Evolutionary conservation across 2,113 vertebrate species (phyloP).

Genomic region (Papio anubis): DNA sequence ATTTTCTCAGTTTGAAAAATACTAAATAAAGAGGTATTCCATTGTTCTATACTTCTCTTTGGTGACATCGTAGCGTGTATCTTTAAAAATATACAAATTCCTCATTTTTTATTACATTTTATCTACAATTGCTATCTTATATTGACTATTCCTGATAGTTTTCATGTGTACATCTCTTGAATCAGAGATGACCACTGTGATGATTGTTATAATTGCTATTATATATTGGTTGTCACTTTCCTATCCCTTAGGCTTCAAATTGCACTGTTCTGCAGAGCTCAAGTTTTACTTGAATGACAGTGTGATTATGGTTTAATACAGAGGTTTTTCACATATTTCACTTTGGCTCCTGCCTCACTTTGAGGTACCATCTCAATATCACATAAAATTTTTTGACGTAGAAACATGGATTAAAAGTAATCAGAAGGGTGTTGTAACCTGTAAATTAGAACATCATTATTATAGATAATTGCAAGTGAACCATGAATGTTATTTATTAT

Average conservation of each 20-base stretch:
- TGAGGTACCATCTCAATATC: not conserved
- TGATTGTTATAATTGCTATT: not conserved
- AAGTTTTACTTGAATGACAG: constrained; percentile 40
- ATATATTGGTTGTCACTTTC: not conserved
- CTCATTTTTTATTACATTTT: constrained; percentile 28
- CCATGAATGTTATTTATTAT: not conserved
- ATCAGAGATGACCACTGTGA: constrained; percentile 28
- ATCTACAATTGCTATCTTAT: constrained; percentile 17
- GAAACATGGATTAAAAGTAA: not conserved
- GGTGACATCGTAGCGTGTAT: not conserved
- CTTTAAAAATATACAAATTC: not conserved
- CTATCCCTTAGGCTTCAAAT: constrained; percentile 6
- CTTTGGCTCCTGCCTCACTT: constrained; percentile 17
- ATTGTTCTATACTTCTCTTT: not conserved
- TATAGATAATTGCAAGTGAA: not conserved
- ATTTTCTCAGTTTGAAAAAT: constrained; percentile 15
- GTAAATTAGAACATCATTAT: constrained; percentile 23
- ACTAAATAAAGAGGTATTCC: not conserved
- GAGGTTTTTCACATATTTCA: not conserved
- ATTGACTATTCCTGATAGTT: constrained; percentile 2
- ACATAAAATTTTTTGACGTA: not conserved
- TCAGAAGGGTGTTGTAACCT: not conserved
- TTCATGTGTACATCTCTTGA: not conserved
- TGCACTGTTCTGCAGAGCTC: constrained; percentile 23
- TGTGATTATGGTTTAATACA: not conserved